phyloP scores from a whole-genome alignment of 2,797 vertebrate species.

The Sebastes oblongus region DNA sequence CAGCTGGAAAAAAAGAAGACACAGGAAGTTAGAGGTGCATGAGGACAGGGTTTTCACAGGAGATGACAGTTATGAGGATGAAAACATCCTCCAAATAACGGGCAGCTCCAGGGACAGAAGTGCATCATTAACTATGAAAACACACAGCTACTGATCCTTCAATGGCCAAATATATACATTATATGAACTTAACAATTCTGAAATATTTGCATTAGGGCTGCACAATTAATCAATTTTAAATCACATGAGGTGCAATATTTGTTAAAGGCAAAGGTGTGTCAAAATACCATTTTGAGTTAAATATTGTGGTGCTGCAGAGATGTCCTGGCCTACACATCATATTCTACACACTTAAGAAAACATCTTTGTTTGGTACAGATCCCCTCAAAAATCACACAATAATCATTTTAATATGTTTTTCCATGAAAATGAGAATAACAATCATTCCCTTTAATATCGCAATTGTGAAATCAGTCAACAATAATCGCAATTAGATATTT shows the following conservation, averaged over 20 bases:
- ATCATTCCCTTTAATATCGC: background rate
- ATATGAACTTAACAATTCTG: background rate
- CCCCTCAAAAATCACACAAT: background rate
- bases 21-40: conserved; percentile 1
- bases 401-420: background rate
- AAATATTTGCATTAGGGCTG: background rate
- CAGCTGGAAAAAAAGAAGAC: conserved; percentile 80
- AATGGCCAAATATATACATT: background rate
- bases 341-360: too few relatives aligned
- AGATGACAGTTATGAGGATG: background rate
- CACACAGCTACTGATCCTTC: background rate
- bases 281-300: too few relatives aligned
- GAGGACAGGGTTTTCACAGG: background rate
- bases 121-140: background rate
- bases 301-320: too few relatives aligned
- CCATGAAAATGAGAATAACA: background rate
- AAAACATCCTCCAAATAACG: background rate
- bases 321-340: too few relatives aligned
- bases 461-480: background rate
- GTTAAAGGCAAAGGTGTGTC: too few relatives aligned
- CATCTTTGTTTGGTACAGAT: too few relatives aligned
- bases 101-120: background rate
- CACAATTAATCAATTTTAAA: background rate
- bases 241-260: background rate
- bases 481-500: background rate